A percentile compares a stretch with the other conserved stretches of the same genome.
Conservation (phyloP, 1,140 invertebrate species). For the Heterodera carotae region DNA sequence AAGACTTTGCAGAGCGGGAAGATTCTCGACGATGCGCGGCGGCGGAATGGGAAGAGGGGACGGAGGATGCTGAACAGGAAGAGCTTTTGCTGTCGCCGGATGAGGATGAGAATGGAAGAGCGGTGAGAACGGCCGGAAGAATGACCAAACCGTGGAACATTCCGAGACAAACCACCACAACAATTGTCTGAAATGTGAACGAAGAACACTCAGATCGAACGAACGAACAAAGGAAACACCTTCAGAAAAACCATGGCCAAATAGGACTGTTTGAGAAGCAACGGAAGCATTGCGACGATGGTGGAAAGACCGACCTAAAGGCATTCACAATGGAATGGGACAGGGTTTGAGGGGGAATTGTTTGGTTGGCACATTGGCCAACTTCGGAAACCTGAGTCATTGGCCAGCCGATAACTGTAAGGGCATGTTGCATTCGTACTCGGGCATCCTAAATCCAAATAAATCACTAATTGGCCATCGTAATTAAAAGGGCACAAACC, state of each 20-base stretch:
- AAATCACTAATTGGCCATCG: background rate
- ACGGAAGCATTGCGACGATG: conserved; percentile 59
- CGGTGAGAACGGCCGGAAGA: conserved; percentile 56
- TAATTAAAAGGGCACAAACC: conserved; percentile 46
- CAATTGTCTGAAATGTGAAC: conserved; percentile 45
- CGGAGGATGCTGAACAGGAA: conserved; percentile 10
- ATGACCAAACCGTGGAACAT: conserved; percentile 62
- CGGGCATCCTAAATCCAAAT: conserved; percentile 60
- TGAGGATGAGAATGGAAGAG: conserved; percentile 31
- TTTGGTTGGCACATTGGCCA: background rate
- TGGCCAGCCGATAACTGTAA: conserved; percentile 61
- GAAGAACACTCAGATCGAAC: no score
- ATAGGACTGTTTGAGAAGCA: conserved; percentile 63
- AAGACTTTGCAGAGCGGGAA: conserved; percentile 11
- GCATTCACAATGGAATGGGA: background rate
- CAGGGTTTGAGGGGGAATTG: background rate
- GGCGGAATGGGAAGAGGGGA: background rate
- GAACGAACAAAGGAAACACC: background rate
- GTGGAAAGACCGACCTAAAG: conserved; percentile 59
- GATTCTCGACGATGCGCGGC: conserved; percentile 14
- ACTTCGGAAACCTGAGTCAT: conserved; percentile 47
- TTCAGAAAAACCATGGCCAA: conserved; percentile 60
- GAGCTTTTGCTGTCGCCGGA: conserved; percentile 5
- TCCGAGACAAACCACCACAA: conserved; percentile 60
- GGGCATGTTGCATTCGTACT: conserved; percentile 53